Percentiles rank a stretch among this genome's conserved stretches.
These are phyloP conservation scores for Loxodonta africana DNA, from an alignment of 2,113 vertebrate species.

Conservation along the genomic window DNA sequence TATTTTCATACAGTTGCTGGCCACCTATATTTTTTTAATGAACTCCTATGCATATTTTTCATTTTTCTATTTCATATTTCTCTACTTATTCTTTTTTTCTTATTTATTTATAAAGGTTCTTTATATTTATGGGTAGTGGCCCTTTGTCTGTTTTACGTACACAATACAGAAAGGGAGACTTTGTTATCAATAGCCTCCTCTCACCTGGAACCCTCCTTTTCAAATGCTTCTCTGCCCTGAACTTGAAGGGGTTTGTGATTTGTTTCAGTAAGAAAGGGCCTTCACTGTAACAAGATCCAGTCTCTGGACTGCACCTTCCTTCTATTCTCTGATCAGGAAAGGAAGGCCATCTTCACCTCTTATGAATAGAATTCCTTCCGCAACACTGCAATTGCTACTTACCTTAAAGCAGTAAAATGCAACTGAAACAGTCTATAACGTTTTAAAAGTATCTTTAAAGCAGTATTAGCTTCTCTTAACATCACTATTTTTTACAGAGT, in stretches of 20 bases:
- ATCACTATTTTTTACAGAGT: background rate
- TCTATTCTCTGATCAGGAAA: background rate
- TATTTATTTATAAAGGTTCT: background rate
- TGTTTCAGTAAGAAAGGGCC: background rate
- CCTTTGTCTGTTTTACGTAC: background rate
- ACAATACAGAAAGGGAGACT: background rate
- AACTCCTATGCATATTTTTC: background rate
- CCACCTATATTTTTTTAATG: no score
- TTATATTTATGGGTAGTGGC: background rate
- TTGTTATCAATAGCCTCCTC: background rate
- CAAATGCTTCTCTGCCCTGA: background rate
- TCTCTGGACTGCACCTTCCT: background rate
- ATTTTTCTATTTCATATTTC: background rate
- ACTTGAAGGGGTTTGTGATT: background rate
- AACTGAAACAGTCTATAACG: background rate
- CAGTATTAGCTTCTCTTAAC: background rate
- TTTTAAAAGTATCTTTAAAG: background rate
- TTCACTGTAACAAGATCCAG: background rate
- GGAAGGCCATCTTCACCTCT: background rate
- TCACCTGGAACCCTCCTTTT: background rate
- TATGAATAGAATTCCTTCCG: background rate
- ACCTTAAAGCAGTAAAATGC: background rate
- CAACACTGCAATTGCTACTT: background rate
- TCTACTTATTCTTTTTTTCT: background rate
- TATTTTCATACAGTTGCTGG: background rate